Base-by-base conservation (phyloP, 1,140 invertebrate genomes). In the Acromyrmex heyeri region DNA sequence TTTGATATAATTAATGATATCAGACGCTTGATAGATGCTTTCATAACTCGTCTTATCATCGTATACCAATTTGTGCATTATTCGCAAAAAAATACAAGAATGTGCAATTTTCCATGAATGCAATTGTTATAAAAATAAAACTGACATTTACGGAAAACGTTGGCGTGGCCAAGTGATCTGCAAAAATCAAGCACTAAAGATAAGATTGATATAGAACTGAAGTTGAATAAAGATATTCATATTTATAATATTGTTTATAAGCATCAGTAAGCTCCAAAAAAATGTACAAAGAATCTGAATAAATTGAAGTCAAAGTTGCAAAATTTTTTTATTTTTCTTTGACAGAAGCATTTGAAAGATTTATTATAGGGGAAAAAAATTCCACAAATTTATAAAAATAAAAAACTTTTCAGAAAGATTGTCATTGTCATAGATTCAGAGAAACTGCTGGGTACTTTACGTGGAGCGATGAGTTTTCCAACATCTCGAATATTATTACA, bases 241-340 rank as follows among this genome's bases (percentile, higher is more conserved):
- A 10, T 62, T 24, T 55, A 5, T 6, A 18, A 53, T 10, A 2
- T 88, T 53, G 0, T 7, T 27, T 88, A 81, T 5, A 24, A 81
- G 6, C 3, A 8, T 12, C n/a, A 12, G 2, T n/a, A 30, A 12
- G 10, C 0, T 18, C 0, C 1, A 0, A 10, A 2, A 7, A 10
- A 81, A 12, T 38, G 18, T 44, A 6, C 6, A 16, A n/a, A 53
- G 14, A 53, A 14, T 5, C 6, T 21, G 61, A 21, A 16, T 4
- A 73, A 77, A 24, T 62, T 88, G 21, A 16, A 70, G n/a, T 38
- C 44, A 34, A 83, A 79, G 3, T 34, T 88, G 10, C 1, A 85
- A n/a, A 44, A 27, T 55, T 90, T 90, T 83, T 83, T 59, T 50
- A 57, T 78, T 72, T 59, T 1, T 18, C 55, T 62, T 48, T 82